Evolutionary conservation across 2,888 invertebrate genomes (phyloP), one percentile per base, ranked within the genome.

Genomic region (Diplolepis rosae): DNA sequence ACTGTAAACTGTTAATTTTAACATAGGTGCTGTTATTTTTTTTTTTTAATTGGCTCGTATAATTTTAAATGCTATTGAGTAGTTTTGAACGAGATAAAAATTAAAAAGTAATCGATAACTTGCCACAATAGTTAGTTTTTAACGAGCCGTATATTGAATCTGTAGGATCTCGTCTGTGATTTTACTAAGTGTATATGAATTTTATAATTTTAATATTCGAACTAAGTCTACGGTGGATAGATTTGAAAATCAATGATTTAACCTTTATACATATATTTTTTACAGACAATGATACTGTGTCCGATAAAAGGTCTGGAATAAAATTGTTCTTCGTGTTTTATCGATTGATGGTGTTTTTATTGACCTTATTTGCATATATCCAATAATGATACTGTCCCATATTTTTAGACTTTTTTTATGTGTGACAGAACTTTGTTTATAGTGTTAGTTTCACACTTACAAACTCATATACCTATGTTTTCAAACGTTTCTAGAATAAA

Each of bases 181-280:
- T 61, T 39, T 61, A 24, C 24, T 39, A 35, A 39, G 24, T 61
- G 61, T 24, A 32, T 61, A 35, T 35, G 22, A 24, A 39, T 39
- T 61, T 61, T 56, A 39, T 61, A 61, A 61, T 61, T 61, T 61
- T 39, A 22, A 39, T 39, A 61, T 61, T 35, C 24, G 22, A 39
- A 61, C 24, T 5, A 13, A 18, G 2, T 56, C 35, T 35, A 39
- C 30, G 32, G 24, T 24, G 15, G 24, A 22, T 61, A 39, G 24
- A 61, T 61, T 39, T 35, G 1, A 35, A 61, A 61, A 61, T n/a
- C n/a, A 15, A 39, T 27, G 13, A 39, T 24, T 27, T 35, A 61
- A 13, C 24, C 56, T 35, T 35, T 56, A 56, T 56, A 56, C 56
- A 35, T 61, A 61, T 61, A 61, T 61, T 61, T 61, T 61, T 61